Percentiles rank a stretch among this genome's conserved stretches.
Evolutionary conservation across 2,888 invertebrate genomes (phyloP).

Genomic region (Epicampocera succincta): DNA sequence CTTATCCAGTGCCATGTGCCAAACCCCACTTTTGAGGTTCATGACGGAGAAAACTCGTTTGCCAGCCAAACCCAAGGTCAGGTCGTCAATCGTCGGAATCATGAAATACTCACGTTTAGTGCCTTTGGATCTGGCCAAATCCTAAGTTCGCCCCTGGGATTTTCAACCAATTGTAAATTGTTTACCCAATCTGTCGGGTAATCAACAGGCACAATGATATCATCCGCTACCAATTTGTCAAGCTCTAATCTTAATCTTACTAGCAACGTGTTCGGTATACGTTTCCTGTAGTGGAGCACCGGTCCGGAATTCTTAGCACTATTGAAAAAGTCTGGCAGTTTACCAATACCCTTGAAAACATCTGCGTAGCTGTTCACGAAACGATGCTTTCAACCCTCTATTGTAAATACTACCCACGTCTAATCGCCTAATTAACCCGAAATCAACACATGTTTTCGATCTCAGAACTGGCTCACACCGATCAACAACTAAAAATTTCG

Average conservation of each 20-base stretch:
- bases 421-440: neutral
- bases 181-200: conserved; percentile 2
- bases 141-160: neutral
- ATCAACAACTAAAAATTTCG: neutral
- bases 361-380: neutral
- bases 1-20: no score
- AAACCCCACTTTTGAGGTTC: no score
- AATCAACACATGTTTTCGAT: neutral
- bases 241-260: neutral
- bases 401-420: no score
- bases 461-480: conserved; percentile 1
- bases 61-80: neutral
- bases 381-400: neutral
- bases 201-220: neutral
- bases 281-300: neutral
- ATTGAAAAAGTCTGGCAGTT: conserved; percentile 17
- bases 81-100: neutral
- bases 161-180: neutral
- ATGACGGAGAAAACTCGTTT: neutral
- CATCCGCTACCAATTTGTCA: neutral
- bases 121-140: neutral
- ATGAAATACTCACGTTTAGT: neutral
- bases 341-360: conserved; percentile 4
- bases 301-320: neutral
- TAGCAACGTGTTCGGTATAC: neutral